Conservation (phyloP, 23 tunicate species). For the Oikopleura dioica region DNA sequence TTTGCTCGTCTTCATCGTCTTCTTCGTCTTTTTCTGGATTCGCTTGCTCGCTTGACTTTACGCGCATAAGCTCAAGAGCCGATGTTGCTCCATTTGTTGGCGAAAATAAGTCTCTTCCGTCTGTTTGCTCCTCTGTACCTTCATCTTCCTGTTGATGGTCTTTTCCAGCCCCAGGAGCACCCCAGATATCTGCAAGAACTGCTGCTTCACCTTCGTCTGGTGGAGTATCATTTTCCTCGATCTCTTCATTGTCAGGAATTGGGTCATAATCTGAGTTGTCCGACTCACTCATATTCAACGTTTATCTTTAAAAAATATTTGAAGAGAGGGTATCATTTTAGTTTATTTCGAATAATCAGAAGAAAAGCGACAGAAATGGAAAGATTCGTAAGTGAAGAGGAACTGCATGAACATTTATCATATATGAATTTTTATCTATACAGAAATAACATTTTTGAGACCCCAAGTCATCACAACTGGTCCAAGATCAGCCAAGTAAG, state of each 20-base stretch:
- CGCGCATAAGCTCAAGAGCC: too few species aligned
- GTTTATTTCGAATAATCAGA: not conserved
- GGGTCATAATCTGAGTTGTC: not conserved
- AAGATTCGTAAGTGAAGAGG: not conserved
- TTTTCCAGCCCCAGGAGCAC: not conserved
- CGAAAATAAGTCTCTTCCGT: too few species aligned
- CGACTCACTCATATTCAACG: not conserved
- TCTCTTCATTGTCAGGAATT: not conserved
- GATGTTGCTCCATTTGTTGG: too few species aligned
- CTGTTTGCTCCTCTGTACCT: not conserved
- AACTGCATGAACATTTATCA: not conserved
- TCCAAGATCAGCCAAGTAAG: not conserved
- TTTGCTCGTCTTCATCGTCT: not conserved
- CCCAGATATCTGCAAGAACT: not conserved
- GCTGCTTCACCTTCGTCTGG: not conserved
- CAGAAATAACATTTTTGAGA: constrained; percentile 2
- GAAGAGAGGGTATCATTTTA: not conserved
- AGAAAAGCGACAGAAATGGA: not conserved
- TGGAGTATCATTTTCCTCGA: not conserved
- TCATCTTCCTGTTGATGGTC: not conserved
- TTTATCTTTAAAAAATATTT: not conserved
- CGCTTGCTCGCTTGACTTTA: too few species aligned
- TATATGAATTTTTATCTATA: not conserved
- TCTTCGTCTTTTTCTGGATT: too few species aligned
- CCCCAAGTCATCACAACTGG: not conserved